Evolutionary conservation across 1,140 invertebrate species (phyloP).

Genomic region (Drosophila kepulauana): DNA sequence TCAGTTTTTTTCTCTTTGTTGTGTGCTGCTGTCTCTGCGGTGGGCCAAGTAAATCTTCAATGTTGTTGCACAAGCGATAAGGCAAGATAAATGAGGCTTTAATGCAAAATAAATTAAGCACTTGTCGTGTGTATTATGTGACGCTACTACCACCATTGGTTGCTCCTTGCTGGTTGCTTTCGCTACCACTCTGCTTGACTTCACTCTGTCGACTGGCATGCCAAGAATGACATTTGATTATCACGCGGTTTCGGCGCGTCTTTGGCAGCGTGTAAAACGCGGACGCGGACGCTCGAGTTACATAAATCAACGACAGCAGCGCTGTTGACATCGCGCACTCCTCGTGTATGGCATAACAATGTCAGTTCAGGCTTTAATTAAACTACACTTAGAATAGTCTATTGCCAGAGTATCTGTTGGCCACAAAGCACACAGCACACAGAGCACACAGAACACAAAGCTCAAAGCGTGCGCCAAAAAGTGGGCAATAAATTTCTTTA

Average conservation of each 20-base stretch:
- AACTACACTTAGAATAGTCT: slow-evolving; percentile 49
- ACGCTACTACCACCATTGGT: slow-evolving; percentile 32
- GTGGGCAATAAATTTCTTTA: slow-evolving; percentile 52
- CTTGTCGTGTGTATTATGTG: slow-evolving; percentile 76
- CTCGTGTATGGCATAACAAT: slow-evolving; percentile 59
- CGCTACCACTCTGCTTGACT: background rate
- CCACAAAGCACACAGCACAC: background rate
- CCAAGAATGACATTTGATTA: slow-evolving; percentile 79
- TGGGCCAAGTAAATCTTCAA: slow-evolving; percentile 79
- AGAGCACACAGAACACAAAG: too few relatives aligned
- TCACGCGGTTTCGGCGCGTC: slow-evolving; percentile 69
- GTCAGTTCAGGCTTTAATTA: slow-evolving; percentile 70
- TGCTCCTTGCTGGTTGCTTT: background rate
- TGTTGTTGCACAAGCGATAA: slow-evolving; percentile 79
- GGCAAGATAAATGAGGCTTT: slow-evolving; percentile 81
- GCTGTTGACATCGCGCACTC: slow-evolving; percentile 54
- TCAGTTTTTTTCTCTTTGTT: slow-evolving; percentile 7
- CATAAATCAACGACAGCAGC: slow-evolving; percentile 77
- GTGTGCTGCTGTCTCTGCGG: slow-evolving; percentile 7
- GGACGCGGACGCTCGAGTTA: slow-evolving; percentile 19
- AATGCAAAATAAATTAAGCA: slow-evolving; percentile 82
- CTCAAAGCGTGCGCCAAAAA: slow-evolving; percentile 27
- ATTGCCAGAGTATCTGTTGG: slow-evolving; percentile 25
- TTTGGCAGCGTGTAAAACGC: slow-evolving; percentile 54
- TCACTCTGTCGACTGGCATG: slow-evolving; percentile 40